Evolutionary conservation across 2,797 vertebrate genomes (phyloP), one percentile per base, ranked within the genome.

Genomic region (Mus minutoides): DNA sequence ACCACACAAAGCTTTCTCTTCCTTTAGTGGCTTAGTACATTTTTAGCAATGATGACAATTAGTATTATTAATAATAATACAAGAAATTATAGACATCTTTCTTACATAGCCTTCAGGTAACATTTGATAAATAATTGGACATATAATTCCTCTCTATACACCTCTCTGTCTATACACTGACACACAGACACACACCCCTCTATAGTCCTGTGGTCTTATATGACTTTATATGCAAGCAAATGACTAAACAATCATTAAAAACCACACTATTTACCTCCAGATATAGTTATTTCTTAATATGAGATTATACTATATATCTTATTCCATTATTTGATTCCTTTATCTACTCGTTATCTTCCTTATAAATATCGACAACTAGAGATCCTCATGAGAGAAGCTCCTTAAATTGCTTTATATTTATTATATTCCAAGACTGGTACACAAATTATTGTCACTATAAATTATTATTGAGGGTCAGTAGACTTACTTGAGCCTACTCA

Each of bases 31-130:
- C 92, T 90, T 71, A 73, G 43, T 91, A 69, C 60, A 58, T 49
- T 90, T 85, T 71, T 82, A 94, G 40, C 46, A 95, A 90, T 71
- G 58, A 90, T 89, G 94, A 93, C 21, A 95, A 82, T 40, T 60
- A 1, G 73, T 49, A 34, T 49, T 84, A 84, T 43, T 29, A 54
- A 49, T 29, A 49, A 13, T 17, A 83, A 26, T 84, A 67, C n/a
- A 62, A 82, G 87, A 76, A 80, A 86, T 43, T 80, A 6, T 58
- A 56, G 87, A 6, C 37, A 64, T 90, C 26, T 88, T 69, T 64
- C 78, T 85, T 46, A 4, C 29, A 6, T 78, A 92, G 64, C 4
- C 11, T 96, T 93, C 9, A 93, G 10, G 69, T 56, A 86, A 88
- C 14, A 76, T 92, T 8, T 75, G 67, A 46, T 73, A 67, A 92